Percentiles rank a stretch among this genome's conserved stretches.
These are phyloP conservation scores for Maconellicoccus hirsutus DNA, from an alignment of 1,140 invertebrate species.

Conservation along the genomic window DNA sequence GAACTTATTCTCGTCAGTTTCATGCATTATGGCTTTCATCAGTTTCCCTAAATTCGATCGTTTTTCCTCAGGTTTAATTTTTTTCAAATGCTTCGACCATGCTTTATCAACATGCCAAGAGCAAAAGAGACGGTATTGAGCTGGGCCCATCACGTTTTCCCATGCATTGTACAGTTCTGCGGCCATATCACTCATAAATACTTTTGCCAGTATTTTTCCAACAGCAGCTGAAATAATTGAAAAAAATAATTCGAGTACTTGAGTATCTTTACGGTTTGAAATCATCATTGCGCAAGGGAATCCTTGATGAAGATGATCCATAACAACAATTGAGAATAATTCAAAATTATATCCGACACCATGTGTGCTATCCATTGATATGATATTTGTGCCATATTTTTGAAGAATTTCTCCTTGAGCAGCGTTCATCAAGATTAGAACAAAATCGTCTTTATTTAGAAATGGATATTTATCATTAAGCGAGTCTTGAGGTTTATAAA, in stretches of 20 bases:
- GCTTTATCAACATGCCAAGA: not conserved
- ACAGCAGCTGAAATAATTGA: not conserved
- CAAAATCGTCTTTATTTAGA: too few relatives aligned
- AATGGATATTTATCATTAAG: too few relatives aligned
- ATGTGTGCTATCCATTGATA: too few relatives aligned
- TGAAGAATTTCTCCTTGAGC: too few relatives aligned
- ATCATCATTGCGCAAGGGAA: too few relatives aligned
- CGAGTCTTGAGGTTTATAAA: too few relatives aligned
- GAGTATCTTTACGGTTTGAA: conserved; percentile 5
- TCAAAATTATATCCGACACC: too few relatives aligned
- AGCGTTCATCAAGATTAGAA: too few relatives aligned
- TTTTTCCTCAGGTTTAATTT: not conserved
- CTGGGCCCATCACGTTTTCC: not conserved
- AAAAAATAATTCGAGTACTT: conserved; percentile 15
- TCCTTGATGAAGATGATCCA: too few relatives aligned
- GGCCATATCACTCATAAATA: not conserved
- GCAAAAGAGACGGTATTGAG: not conserved
- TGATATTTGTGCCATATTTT: too few relatives aligned
- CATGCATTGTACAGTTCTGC: not conserved
- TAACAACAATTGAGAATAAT: too few relatives aligned
- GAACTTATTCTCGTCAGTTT: not conserved
- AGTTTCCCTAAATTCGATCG: not conserved
- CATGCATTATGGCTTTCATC: not conserved
- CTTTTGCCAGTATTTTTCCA: not conserved
- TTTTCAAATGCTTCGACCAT: not conserved